Base-by-base conservation (phyloP, 1,140 invertebrate genomes). In the Caerostris extrusa region DNA sequence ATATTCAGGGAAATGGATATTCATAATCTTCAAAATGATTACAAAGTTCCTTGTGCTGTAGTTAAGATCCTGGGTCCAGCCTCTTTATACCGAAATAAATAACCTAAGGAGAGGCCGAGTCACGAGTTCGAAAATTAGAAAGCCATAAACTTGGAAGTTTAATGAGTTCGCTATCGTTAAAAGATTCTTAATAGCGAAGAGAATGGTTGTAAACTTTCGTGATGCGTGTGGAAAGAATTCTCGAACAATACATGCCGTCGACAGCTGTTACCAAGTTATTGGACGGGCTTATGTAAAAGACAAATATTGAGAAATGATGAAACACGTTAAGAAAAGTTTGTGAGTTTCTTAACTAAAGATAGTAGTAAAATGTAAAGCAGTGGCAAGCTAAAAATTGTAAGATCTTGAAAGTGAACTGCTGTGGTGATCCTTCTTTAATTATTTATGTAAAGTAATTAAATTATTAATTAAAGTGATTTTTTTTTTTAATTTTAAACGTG, bases 171-270 rank as follows among this genome's bases (percentile, higher is more conserved):
- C 71, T 77, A 77, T 77, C 71, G 71, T 77, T 77, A 77, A 77
- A 77, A 77, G 71, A 77, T 77, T 77, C 71, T 77, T 77, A 77
- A 77, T 77, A 77, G 71, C 71, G 71, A 77, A 77, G 19, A 77
- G 71, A 77, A 77, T 77, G 71, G 71, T 50, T 77, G 71, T 77
- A 77, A 77, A 77, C 71, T 77, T 77, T 77, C 71, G 71, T 77
- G 71, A 77, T 77, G 71, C 71, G 71, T 77, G 71, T 77, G 71
- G 19, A 50, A 77, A 77, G 71, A 77, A 77, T 77, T 77, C 34
- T 53, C 34, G 12, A 77, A 77, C 71, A 77, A 77, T 77, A 50
- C 71, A 77, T 53, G 71, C 50, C 71, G 19, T 19, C 71, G 71
- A 77, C 71, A 77, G 71, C 71, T 77, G 71, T 77, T 77, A 50